Percentiles rank a stretch among this genome's conserved stretches.
Evolutionary conservation across 1,140 invertebrate species (phyloP).

Genomic region (Pachypeltis micranthus): DNA sequence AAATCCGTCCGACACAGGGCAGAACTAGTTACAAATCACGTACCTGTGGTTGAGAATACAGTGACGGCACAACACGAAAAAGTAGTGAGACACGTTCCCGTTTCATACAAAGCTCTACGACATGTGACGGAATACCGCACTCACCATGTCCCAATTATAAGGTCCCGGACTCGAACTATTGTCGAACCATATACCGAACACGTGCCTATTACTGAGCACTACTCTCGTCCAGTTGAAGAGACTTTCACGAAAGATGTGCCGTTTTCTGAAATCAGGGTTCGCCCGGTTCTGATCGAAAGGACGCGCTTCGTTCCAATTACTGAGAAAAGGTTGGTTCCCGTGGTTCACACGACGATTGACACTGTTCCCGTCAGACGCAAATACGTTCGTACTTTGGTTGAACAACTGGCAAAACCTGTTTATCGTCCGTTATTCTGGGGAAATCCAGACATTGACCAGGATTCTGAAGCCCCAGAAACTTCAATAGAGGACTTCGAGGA

Average conservation of each 20-base stretch:
- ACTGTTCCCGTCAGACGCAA: background rate
- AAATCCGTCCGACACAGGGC: background rate
- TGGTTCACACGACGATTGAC: background rate
- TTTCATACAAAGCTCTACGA: background rate
- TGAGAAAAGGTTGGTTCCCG: slow-evolving; percentile 4
- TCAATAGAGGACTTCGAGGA: no score
- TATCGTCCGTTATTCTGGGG: no score
- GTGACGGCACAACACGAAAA: slow-evolving; percentile 1
- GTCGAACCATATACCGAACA: slow-evolving; percentile 9
- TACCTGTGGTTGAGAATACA: background rate
- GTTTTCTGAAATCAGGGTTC: background rate
- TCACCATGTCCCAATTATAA: slow-evolving; percentile 11
- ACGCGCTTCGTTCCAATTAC: slow-evolving; percentile 4
- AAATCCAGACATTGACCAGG: no score
- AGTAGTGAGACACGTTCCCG: slow-evolving; percentile 11
- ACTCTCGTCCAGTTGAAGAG: slow-evolving; percentile 8
- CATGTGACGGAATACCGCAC: background rate
- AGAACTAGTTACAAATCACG: background rate
- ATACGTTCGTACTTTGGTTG: no score
- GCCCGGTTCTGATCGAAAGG: background rate
- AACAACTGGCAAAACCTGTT: no score
- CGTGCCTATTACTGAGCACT: background rate
- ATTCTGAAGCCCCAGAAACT: no score
- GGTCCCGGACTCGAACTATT: background rate
- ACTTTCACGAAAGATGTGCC: background rate